Conservation (phyloP, 2,113 vertebrate genomes). For the Formicarius rufipectus region DNA sequence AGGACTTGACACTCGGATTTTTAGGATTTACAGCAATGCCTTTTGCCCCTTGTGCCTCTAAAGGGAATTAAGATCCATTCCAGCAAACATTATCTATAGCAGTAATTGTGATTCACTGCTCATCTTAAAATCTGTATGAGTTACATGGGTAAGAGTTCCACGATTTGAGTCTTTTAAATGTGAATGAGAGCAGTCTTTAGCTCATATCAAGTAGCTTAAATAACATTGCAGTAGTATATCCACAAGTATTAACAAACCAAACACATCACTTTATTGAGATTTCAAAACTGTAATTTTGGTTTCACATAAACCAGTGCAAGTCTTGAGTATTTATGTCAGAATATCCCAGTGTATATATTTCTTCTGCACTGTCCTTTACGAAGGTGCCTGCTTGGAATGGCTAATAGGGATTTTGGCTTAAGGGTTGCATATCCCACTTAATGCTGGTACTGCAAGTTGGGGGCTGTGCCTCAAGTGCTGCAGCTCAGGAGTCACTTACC, state of each 20-base stretch:
- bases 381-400: not conserved
- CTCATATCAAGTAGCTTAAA: not conserved
- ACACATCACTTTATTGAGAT: slow-evolving; percentile 40
- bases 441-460: not conserved
- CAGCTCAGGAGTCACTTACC: slow-evolving; percentile 52
- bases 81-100: not conserved
- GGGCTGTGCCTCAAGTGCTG: slow-evolving; percentile 52
- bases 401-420: not conserved
- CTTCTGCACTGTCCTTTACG: slow-evolving; percentile 48
- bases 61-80: not conserved
- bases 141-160: not conserved
- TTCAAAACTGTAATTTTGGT: not conserved
- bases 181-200: not conserved
- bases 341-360: not conserved
- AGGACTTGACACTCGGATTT: not conserved
- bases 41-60: not conserved
- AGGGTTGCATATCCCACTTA: not conserved
- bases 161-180: not conserved
- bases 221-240: slow-evolving; percentile 1
- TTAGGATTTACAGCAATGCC: not conserved
- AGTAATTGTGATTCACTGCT: not conserved
- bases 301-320: not conserved
- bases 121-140: not conserved
- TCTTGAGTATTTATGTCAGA: not conserved
- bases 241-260: slow-evolving; percentile 46